Conservation (phyloP, 2,888 invertebrate species). For the Liodrosophila aerea region DNA sequence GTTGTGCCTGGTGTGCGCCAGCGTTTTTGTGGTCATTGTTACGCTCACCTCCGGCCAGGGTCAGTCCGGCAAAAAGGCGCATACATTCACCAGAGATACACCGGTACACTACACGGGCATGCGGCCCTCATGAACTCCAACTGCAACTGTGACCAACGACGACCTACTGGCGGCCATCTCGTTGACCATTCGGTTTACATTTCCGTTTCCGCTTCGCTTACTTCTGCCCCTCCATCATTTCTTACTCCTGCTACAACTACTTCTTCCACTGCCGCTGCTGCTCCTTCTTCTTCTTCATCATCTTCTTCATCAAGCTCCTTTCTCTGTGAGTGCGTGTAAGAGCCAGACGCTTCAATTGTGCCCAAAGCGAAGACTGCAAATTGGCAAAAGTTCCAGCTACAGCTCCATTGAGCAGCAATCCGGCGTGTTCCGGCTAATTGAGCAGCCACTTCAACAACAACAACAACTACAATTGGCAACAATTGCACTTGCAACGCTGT, state of each 20-base stretch:
- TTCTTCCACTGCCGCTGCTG: too few relatives aligned
- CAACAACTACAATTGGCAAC: constrained; percentile 22
- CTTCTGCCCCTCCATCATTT: constrained; percentile 12
- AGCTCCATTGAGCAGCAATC: too few relatives aligned
- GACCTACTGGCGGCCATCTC: constrained; percentile 20
- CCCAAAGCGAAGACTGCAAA: constrained; percentile 13
- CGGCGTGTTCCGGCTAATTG: constrained; percentile 17
- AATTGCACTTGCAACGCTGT: constrained; percentile 19
- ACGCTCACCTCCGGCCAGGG: constrained; percentile 88
- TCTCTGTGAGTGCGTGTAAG: constrained; percentile 27
- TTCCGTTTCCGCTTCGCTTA: constrained; percentile 52
- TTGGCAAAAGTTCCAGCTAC: background rate
- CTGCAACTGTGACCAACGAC: constrained; percentile 7
- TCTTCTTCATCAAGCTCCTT: background rate
- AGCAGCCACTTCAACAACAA: constrained; percentile 13
- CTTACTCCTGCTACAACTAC: constrained; percentile 3
- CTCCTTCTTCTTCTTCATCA: constrained; percentile 5
- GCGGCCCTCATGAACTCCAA: constrained; percentile 72
- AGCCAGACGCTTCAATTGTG: constrained; percentile 17
- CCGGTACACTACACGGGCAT: constrained; percentile 83
- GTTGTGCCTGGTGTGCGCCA: constrained; percentile 88
- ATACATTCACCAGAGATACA: constrained; percentile 85
- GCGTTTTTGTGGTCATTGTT: constrained; percentile 89
- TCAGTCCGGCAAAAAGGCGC: constrained; percentile 86
- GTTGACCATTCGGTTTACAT: constrained; percentile 37